Conservation (phyloP, 2,113 vertebrate genomes). For the Melanostigma gelatinosum region DNA sequence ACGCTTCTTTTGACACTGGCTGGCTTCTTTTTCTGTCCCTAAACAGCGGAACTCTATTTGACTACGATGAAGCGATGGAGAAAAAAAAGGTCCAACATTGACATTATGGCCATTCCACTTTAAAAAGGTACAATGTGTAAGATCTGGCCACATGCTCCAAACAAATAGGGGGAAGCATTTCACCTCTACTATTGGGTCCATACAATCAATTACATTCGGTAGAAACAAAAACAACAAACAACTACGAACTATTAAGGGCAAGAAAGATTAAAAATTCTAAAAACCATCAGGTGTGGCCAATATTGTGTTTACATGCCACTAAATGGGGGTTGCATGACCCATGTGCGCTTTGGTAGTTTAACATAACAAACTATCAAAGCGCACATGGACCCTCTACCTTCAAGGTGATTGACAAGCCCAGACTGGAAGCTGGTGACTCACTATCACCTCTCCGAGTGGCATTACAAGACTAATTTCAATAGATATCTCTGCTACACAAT, state of each 20-base stretch:
- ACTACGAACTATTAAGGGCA: neutral
- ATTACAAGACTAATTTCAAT: neutral
- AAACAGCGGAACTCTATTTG: neutral
- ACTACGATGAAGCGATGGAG: neutral
- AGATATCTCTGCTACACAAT: neutral
- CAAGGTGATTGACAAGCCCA: neutral
- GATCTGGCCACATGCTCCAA: no score
- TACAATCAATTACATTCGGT: no score
- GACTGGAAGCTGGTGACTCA: neutral
- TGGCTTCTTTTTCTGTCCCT: constrained; percentile 21
- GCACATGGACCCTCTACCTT: neutral
- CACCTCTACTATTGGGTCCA: no score
- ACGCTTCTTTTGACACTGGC: constrained; percentile 31
- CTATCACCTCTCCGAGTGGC: neutral
- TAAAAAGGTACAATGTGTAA: neutral
- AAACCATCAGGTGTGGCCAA: neutral
- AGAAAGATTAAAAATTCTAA: neutral
- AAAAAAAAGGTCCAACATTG: neutral
- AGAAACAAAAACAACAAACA: neutral
- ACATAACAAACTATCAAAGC: no score
- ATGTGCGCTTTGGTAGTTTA: neutral
- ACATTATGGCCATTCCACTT: no score
- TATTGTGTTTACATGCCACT: neutral
- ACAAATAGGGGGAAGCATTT: no score
- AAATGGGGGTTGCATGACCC: neutral